Conservation (phyloP, 2,797 vertebrate species). For the Pteronotus mesoamericanus region DNA sequence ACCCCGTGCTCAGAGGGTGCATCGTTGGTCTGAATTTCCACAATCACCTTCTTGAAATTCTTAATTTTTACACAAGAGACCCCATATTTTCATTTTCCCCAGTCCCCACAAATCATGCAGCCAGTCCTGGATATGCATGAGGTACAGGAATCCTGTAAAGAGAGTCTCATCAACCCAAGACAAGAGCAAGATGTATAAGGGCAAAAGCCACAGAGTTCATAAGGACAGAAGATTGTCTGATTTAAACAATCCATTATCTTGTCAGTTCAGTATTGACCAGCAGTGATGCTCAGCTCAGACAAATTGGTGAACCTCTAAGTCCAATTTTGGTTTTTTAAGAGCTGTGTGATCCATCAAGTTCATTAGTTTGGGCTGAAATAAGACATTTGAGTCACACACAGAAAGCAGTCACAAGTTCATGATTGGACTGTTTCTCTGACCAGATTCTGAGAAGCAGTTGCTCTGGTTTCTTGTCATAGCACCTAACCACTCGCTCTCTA, state of each 20-base stretch:
- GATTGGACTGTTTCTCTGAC: background rate
- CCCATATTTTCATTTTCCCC: background rate
- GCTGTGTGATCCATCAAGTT: background rate
- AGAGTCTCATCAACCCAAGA: background rate
- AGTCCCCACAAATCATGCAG: background rate
- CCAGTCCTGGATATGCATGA: background rate
- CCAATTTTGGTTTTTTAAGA: background rate
- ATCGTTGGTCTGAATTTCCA: background rate
- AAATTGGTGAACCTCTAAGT: background rate
- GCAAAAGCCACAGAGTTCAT: background rate
- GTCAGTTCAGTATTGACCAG: background rate
- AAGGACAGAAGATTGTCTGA: background rate
- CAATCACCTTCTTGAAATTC: background rate
- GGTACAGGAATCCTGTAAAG: background rate
- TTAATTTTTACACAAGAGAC: background rate
- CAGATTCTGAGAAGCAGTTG: background rate
- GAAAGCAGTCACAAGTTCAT: background rate
- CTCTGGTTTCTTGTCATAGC: background rate
- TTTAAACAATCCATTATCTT: background rate
- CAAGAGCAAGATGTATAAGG: background rate
- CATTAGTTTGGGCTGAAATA: background rate
- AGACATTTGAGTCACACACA: background rate
- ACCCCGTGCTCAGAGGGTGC: rapidly evolving
- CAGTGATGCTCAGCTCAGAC: background rate
- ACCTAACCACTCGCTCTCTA: background rate